These are phyloP conservation scores for Arizona elegans DNA, from an alignment of 2,113 vertebrate species.

Conservation along the genomic window DNA sequence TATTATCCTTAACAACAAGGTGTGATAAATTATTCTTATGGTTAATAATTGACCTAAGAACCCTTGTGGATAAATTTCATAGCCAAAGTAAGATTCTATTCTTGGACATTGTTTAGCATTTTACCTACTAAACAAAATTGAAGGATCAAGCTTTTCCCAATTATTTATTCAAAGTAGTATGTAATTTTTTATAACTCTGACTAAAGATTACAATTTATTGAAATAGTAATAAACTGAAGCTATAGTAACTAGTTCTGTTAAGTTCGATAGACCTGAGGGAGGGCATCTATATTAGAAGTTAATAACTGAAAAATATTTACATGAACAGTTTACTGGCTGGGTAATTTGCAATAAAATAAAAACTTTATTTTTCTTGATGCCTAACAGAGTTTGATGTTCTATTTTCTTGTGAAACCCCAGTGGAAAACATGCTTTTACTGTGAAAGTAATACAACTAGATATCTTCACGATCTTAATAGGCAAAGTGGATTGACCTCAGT, in stretches of 20 bases:
- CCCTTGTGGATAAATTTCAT: neutral
- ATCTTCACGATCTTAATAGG: constrained; percentile 67
- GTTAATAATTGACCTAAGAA: neutral
- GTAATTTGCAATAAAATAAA: constrained; percentile 29
- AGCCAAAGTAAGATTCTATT: neutral
- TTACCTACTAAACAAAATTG: neutral
- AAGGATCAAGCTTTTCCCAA: constrained; percentile 6
- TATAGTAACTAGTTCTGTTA: neutral
- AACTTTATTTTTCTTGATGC: constrained; percentile 48
- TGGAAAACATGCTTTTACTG: constrained; percentile 35
- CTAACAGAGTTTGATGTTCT: constrained; percentile 23
- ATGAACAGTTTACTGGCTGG: constrained; percentile 20
- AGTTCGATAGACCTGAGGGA: constrained; percentile 32
- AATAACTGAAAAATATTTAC: constrained; percentile 36
- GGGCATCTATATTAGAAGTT: constrained; percentile 29
- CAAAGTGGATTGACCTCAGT: constrained; percentile 61
- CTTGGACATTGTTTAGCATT: neutral
- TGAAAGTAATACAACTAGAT: constrained; percentile 56
- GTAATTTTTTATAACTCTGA: constrained; percentile 18
- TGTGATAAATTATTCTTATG: neutral
- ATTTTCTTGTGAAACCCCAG: neutral
- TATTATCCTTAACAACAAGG: neutral
- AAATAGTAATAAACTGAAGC: neutral
- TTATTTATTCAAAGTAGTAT: neutral
- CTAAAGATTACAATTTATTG: constrained; percentile 22